Conservation (phyloP, 2,113 vertebrate species). For the Mastomys coucha region DNA sequence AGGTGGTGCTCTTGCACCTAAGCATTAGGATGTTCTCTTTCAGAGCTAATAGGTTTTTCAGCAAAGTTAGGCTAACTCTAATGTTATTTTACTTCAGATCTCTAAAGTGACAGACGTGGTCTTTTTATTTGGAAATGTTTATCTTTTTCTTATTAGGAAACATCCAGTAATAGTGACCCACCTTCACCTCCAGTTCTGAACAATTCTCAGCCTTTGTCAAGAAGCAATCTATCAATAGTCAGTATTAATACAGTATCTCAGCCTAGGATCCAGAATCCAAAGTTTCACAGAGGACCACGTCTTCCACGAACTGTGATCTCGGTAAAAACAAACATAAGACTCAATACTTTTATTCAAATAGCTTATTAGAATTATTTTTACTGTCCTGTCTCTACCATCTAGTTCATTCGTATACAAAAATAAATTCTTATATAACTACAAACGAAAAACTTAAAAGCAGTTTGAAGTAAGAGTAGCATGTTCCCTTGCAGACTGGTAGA, state of each 20-base stretch:
- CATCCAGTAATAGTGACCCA: slow-evolving; percentile 90
- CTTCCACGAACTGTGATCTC: slow-evolving; percentile 89
- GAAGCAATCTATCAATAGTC: slow-evolving; percentile 91
- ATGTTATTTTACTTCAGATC: not conserved
- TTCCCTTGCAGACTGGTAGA: slow-evolving; percentile 48
- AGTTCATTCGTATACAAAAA: slow-evolving; percentile 4
- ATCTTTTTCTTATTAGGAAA: slow-evolving; percentile 84
- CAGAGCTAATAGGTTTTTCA: not conserved
- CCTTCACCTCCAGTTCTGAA: slow-evolving; percentile 89
- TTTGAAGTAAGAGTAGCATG: not conserved
- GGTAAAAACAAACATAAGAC: slow-evolving; percentile 81
- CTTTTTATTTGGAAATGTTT: slow-evolving; percentile 1
- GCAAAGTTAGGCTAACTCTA: not conserved
- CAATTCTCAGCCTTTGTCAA: slow-evolving; percentile 85
- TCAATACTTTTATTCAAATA: not conserved
- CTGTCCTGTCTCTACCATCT: not conserved
- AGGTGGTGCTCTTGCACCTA: slow-evolving; percentile 79
- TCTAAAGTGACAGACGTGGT: slow-evolving; percentile 46
- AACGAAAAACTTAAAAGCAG: not conserved
- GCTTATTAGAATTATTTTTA: slow-evolving; percentile 21
- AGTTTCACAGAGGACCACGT: slow-evolving; percentile 91
- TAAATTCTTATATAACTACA: not conserved
- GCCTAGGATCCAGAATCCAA: slow-evolving; percentile 87
- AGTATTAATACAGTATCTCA: slow-evolving; percentile 92
- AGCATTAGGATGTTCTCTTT: not conserved